phyloP scores from a whole-genome alignment of 92 coral and sea anemone genomes.

The Bergia sp. region DNA sequence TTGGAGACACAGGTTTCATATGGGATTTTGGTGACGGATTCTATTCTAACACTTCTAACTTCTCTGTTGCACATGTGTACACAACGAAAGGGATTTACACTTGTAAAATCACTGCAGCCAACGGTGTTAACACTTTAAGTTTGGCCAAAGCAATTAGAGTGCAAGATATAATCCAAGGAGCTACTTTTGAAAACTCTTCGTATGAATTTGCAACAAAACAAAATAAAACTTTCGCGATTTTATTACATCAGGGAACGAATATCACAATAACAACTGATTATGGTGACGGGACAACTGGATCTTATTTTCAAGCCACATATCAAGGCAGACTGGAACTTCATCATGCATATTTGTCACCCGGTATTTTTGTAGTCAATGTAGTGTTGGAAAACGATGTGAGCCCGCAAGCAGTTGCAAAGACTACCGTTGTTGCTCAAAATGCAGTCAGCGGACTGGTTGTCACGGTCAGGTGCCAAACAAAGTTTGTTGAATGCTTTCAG shows the following conservation, averaged over 20 bases:
- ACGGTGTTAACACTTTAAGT: background rate
- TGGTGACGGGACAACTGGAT: background rate
- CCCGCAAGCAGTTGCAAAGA: background rate
- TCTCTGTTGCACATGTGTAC: background rate
- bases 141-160: background rate
- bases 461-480: background rate
- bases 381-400: background rate
- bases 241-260: background rate
- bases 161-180: background rate
- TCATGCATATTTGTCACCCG: background rate
- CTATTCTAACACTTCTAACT: background rate
- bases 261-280: background rate
- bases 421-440: background rate
- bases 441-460: conserved; percentile 1
- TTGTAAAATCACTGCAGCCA: background rate
- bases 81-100: background rate
- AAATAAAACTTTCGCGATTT: background rate
- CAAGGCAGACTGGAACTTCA: background rate
- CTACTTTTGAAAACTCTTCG: background rate
- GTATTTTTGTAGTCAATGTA: background rate
- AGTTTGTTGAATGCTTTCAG: conserved; percentile 21
- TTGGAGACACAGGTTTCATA: background rate
- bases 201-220: background rate
- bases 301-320: background rate
- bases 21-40: background rate